Evolutionary conservation across 2,797 vertebrate genomes (phyloP).

Genomic region (Gallirallus australis): DNA sequence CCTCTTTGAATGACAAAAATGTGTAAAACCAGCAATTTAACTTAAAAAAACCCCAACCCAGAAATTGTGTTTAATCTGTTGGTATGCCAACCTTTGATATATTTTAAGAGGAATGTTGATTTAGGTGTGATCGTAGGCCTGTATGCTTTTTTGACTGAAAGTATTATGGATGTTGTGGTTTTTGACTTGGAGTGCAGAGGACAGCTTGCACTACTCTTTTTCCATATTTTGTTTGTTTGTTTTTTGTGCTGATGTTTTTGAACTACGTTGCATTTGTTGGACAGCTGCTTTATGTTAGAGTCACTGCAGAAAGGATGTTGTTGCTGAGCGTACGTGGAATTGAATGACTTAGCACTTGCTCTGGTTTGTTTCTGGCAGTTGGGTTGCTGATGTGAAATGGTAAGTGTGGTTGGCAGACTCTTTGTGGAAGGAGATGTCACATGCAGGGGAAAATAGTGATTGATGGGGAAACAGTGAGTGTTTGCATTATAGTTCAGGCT

Average conservation of each 20-base stretch:
- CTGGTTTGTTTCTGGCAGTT: neutral
- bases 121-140: neutral
- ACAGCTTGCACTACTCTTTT: neutral
- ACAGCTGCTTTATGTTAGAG: neutral
- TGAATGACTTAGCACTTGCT: neutral
- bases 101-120: neutral
- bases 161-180: neutral
- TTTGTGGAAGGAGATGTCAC: neutral
- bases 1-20: neutral
- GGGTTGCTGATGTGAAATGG: neutral
- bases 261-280: neutral
- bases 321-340: neutral
- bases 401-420: neutral
- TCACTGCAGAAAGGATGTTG: neutral
- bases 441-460: neutral
- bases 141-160: neutral
- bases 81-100: neutral
- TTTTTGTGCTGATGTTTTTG: neutral
- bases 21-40: neutral
- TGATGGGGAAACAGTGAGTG: neutral
- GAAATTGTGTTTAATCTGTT: neutral
- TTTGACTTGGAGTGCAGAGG: neutral
- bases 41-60: too few species aligned
- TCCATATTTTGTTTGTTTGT: neutral
- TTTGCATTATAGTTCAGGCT: neutral